Conservation (phyloP, 2,888 invertebrate species). For the Drosophila diplacantha region DNA sequence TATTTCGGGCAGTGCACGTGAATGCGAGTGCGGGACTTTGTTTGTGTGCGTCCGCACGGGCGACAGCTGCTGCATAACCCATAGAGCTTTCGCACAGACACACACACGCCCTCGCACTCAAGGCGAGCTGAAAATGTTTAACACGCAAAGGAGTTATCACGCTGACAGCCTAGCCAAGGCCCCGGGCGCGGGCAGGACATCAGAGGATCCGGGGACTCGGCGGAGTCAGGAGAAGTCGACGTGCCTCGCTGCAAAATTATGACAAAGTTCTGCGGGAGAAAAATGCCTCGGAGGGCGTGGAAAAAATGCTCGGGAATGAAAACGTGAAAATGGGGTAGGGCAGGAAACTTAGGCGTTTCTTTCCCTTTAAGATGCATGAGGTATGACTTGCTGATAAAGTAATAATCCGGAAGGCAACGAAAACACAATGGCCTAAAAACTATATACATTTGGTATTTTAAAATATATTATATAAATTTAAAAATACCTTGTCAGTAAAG, state of each 20-base stretch:
- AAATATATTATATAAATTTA: neutral
- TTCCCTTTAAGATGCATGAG: conserved; percentile 19
- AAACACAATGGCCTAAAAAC: neutral
- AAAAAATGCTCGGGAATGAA: conserved; percentile 31
- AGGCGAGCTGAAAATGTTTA: conserved; percentile 69
- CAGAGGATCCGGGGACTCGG: conserved; percentile 11
- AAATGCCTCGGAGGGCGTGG: conserved; percentile 39
- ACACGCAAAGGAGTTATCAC: conserved; percentile 72
- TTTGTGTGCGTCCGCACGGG: conserved; percentile 41
- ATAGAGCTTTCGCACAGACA: conserved; percentile 15
- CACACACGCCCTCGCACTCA: conserved; percentile 35
- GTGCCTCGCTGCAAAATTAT: conserved; percentile 58
- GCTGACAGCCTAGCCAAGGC: conserved; percentile 57
- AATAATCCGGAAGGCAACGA: neutral
- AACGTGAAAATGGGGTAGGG: conserved; percentile 15
- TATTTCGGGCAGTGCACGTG: conserved; percentile 16
- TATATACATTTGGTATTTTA: no score
- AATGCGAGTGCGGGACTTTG: conserved; percentile 27
- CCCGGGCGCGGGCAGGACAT: conserved; percentile 17
- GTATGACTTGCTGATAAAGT: conserved; percentile 12
- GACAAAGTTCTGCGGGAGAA: conserved; percentile 59
- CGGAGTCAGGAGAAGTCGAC: conserved; percentile 27
- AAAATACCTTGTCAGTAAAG: neutral
- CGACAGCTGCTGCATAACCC: conserved; percentile 65
- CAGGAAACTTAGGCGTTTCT: conserved; percentile 2